Percentiles rank a stretch among this genome's conserved stretches.
phyloP scores from a whole-genome alignment of 2,113 vertebrate genomes.

The Gnathonemus longibarbis region DNA sequence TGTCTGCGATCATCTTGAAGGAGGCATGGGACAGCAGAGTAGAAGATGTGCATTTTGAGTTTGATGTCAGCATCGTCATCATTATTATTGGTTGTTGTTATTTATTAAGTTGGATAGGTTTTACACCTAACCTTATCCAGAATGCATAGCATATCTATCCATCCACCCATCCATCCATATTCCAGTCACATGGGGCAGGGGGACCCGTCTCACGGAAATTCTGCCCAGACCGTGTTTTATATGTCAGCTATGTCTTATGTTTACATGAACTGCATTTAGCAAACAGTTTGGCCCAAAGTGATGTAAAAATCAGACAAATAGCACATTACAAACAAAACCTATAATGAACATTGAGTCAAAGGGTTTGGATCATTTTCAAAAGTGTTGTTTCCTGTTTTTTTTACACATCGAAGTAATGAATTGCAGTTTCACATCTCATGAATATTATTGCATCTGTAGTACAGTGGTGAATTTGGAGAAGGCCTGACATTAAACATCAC shows the following conservation, averaged over 20 bases:
- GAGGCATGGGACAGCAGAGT: background rate
- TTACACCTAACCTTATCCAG: background rate
- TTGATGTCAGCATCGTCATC: background rate
- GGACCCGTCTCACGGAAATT: too few species aligned
- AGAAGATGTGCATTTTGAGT: background rate
- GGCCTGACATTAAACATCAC: background rate
- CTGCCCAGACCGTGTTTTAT: background rate
- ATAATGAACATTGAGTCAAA: background rate
- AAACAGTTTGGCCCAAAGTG: background rate
- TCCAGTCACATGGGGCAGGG: background rate
- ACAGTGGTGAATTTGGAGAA: background rate
- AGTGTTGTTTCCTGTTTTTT: background rate
- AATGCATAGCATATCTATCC: background rate
- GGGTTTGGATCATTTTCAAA: background rate
- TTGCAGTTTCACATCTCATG: background rate
- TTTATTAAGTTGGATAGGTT: background rate
- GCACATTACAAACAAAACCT: background rate
- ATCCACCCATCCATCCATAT: background rate
- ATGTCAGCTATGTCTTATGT: background rate
- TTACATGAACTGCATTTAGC: background rate
- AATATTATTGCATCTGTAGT: background rate
- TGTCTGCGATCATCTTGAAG: background rate
- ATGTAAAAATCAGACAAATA: background rate
- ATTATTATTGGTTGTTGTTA: background rate
- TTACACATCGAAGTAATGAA: background rate